phyloP scores from a whole-genome alignment of 2,888 invertebrate genomes.

The Nineta flava region DNA sequence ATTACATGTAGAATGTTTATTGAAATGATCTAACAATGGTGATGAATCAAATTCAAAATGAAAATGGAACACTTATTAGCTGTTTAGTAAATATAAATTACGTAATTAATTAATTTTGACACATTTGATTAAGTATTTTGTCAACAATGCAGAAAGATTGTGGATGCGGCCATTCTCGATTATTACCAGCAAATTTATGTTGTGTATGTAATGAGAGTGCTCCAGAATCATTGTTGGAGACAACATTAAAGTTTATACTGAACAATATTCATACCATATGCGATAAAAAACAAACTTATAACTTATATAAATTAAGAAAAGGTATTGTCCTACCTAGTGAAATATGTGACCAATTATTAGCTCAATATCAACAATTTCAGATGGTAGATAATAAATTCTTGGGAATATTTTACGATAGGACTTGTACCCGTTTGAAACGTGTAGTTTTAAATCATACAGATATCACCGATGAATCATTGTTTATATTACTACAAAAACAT shows the following conservation, averaged over 20 bases:
- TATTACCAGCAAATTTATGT: slow-evolving; percentile 25
- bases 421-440: slow-evolving; percentile 47
- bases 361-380: slow-evolving; percentile 31
- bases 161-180: slow-evolving; percentile 24
- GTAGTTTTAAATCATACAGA: slow-evolving; percentile 54
- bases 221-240: slow-evolving; percentile 45
- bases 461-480: slow-evolving; percentile 54
- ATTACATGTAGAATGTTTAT: neutral
- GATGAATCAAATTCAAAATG: too few relatives aligned
- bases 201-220: slow-evolving; percentile 25
- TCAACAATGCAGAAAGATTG: slow-evolving; percentile 3
- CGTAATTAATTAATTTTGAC: too few relatives aligned
- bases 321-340: slow-evolving; percentile 51
- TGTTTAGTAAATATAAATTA: too few relatives aligned
- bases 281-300: slow-evolving; percentile 27
- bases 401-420: slow-evolving; percentile 50
- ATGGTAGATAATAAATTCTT: slow-evolving; percentile 49
- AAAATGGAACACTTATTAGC: too few relatives aligned
- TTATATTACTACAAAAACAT: slow-evolving; percentile 49
- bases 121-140: neutral
- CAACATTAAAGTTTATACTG: slow-evolving; percentile 45
- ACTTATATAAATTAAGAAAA: slow-evolving; percentile 37
- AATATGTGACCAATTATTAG: slow-evolving; percentile 52
- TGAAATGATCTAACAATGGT: neutral
- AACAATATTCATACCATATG: slow-evolving; percentile 46